Evolutionary conservation across 2,888 invertebrate species (phyloP).

Genomic region (Scaptomyza parva): DNA sequence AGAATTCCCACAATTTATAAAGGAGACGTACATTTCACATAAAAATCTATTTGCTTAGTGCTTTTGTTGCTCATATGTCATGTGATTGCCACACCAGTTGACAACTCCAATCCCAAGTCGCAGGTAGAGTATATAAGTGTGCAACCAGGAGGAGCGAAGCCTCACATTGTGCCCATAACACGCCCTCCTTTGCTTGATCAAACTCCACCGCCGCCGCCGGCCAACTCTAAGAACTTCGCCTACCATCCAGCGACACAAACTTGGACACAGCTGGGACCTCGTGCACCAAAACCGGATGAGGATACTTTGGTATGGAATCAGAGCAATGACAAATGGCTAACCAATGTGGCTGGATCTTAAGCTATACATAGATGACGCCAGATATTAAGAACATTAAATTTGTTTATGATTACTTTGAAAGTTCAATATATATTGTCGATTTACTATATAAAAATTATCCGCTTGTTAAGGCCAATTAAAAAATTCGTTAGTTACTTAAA

Average conservation of each 20-base stretch:
- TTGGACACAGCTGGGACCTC: conserved; percentile 73
- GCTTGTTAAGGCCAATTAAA: not conserved
- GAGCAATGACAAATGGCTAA: conserved; percentile 83
- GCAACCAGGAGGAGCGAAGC: conserved; percentile 37
- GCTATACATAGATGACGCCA: not conserved
- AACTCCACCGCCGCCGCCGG: conserved; percentile 69
- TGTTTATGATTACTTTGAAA: not conserved
- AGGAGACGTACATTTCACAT: not conserved
- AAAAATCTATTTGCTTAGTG: conserved; percentile 27
- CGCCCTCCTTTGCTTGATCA: conserved; percentile 59
- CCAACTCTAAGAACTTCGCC: conserved; percentile 76
- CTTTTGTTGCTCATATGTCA: conserved; percentile 27
- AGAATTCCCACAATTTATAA: conserved; percentile 5
- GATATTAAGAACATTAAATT: not conserved
- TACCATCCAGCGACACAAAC: conserved; percentile 70
- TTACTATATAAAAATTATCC: not conserved
- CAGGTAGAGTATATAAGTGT: conserved; percentile 81
- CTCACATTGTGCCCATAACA: conserved; percentile 65
- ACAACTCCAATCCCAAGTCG: conserved; percentile 74
- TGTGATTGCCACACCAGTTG: conserved; percentile 30
- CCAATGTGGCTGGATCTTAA: conserved; percentile 48
- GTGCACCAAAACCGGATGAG: conserved; percentile 72
- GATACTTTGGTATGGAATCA: conserved; percentile 82
- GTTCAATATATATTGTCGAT: not conserved
- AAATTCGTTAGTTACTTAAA: not conserved